Conservation (phyloP, 2,797 vertebrate genomes). For the Scyliorhinus canicula region DNA sequence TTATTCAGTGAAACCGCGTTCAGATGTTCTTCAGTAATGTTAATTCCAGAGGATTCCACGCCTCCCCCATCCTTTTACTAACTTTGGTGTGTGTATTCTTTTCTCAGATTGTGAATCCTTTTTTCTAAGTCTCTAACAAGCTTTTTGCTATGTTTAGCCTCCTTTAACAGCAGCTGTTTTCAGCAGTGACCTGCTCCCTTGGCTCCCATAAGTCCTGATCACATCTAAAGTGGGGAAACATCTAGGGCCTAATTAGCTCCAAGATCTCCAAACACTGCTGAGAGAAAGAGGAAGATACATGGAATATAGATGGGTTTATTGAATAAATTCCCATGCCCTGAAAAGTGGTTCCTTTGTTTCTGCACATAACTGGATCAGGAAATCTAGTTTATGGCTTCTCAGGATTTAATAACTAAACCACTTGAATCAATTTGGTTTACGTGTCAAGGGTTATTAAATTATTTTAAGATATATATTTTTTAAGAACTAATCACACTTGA, state of each 20-base stretch:
- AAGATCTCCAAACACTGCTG: not conserved
- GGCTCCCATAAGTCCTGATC: constrained; percentile 10
- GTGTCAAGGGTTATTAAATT: not conserved
- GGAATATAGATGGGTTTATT: constrained; percentile 20
- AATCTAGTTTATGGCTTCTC: not conserved
- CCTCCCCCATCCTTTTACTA: not conserved
- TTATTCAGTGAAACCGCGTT: not conserved
- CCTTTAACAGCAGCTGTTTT: constrained; percentile 17
- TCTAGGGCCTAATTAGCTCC: constrained; percentile 19
- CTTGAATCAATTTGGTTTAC: not conserved
- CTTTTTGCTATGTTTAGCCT: not conserved
- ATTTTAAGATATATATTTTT: not conserved
- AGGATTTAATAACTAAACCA: not conserved
- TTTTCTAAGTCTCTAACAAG: not conserved
- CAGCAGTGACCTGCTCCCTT: not conserved
- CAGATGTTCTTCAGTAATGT: not conserved
- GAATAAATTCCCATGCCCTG: not conserved
- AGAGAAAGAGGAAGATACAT: not conserved
- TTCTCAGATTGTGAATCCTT: not conserved
- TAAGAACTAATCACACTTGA: not conserved
- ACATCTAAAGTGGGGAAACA: not conserved
- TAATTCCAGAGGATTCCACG: constrained; percentile 1
- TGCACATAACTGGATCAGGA: not conserved
- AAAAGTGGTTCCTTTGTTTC: constrained; percentile 11
- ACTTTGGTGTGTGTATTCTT: not conserved